phyloP scores from a whole-genome alignment of 2,113 vertebrate genomes.

The Picathartes gymnocephalus region DNA sequence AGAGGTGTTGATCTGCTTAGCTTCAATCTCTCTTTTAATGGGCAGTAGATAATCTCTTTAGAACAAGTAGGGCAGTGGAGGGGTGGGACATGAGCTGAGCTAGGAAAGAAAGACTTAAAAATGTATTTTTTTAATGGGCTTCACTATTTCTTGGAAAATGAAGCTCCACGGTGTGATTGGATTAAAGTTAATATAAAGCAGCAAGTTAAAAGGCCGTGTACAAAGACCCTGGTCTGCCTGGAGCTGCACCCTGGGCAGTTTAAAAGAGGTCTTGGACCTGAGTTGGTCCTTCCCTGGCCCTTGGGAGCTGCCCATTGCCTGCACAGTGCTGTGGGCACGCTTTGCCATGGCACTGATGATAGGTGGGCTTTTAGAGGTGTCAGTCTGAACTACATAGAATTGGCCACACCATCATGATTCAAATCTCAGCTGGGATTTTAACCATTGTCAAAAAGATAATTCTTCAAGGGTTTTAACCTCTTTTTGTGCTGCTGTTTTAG shows the following conservation, averaged over 20 bases:
- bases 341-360: neutral
- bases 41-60: conserved; percentile 81
- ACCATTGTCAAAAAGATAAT: neutral
- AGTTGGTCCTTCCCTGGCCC: neutral
- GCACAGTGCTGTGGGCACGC: neutral
- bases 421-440: neutral
- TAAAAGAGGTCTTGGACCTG: neutral
- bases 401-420: neutral
- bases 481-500: neutral
- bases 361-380: neutral
- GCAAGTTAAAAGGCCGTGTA: neutral
- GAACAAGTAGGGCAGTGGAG: conserved; percentile 70
- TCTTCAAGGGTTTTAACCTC: neutral
- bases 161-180: neutral
- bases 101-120: neutral
- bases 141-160: neutral
- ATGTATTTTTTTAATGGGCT: neutral
- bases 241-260: neutral
- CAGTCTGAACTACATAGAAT: neutral
- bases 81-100: neutral
- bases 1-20: conserved; percentile 82
- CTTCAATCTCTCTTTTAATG: conserved; percentile 77
- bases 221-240: neutral
- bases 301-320: neutral
- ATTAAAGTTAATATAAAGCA: neutral